Conservation (phyloP, 2,797 vertebrate genomes). For the Parauchenoglanis punctatus region DNA sequence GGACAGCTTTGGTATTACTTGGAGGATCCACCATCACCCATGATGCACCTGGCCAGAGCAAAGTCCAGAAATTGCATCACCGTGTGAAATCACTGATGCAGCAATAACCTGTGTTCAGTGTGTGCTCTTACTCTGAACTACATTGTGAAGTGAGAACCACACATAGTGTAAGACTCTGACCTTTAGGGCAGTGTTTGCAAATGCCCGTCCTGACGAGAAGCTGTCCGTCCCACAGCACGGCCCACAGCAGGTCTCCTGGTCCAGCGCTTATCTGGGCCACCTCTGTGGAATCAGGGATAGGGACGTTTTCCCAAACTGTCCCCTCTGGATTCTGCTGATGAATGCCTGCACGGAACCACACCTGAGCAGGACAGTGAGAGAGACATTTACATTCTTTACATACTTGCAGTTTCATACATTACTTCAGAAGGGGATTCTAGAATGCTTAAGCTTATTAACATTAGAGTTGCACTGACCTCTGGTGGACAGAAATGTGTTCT, state of each 20-base stretch:
- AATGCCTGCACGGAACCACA: slow-evolving; percentile 93
- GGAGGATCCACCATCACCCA: slow-evolving; percentile 90
- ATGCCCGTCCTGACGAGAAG: slow-evolving; percentile 90
- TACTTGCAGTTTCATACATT: background rate
- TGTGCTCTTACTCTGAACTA: background rate
- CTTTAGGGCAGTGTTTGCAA: slow-evolving; percentile 85
- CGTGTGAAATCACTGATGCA: background rate
- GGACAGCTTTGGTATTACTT: slow-evolving; percentile 81
- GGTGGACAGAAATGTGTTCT: slow-evolving; percentile 57
- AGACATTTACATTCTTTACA: slow-evolving; percentile 12
- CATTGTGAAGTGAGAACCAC: background rate
- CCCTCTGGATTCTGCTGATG: slow-evolving; percentile 92
- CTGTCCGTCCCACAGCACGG: slow-evolving; percentile 93
- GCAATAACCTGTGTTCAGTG: background rate
- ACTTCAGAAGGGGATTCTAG: slow-evolving; percentile 8
- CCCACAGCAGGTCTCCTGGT: slow-evolving; percentile 93
- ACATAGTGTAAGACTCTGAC: slow-evolving; percentile 58
- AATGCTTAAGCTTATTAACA: background rate
- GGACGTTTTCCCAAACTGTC: slow-evolving; percentile 83
- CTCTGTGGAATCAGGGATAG: slow-evolving; percentile 79
- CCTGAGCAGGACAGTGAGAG: slow-evolving; percentile 68
- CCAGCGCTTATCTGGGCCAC: slow-evolving; percentile 91
- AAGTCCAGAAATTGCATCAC: background rate
- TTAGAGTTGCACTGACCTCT: slow-evolving; percentile 64
- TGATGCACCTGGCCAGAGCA: slow-evolving; percentile 68